These are phyloP conservation scores for Ametastegia equiseti DNA, from an alignment of 2,888 invertebrate species.

Conservation along the genomic window DNA sequence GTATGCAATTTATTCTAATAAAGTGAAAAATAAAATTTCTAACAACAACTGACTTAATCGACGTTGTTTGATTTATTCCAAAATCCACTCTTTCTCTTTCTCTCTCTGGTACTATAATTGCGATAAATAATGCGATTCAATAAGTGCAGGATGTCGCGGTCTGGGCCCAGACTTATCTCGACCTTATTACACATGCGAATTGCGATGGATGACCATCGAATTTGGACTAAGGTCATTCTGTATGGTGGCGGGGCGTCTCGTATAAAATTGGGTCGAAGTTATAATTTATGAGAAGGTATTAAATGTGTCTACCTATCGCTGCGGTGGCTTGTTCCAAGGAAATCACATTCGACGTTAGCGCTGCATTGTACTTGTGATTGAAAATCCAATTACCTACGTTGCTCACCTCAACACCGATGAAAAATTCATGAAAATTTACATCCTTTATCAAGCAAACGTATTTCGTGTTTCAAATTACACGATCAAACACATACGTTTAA, in stretches of 20 bases:
- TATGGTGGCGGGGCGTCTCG: conserved; percentile 10
- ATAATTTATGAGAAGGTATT: conserved; percentile 37
- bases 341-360: conserved; percentile 3
- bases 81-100: background rate
- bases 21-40: background rate
- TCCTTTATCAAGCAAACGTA: no score
- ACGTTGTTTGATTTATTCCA: background rate
- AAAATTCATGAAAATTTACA: background rate
- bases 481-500: no score
- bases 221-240: conserved; percentile 35
- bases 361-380: background rate
- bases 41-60: background rate
- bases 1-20: background rate
- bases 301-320: conserved; percentile 16
- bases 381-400: background rate
- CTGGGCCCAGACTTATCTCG: conserved; percentile 20
- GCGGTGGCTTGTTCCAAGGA: background rate
- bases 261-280: conserved; percentile 31
- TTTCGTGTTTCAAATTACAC: no score
- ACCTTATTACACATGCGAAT: conserved; percentile 26
- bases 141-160: conserved; percentile 7
- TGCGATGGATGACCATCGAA: conserved; percentile 20
- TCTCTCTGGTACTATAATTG: no score
- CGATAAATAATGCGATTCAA: background rate
- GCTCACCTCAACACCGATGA: no score